Base-by-base conservation (phyloP, 2,113 vertebrate genomes). In the Lepidothrix coronata region DNA sequence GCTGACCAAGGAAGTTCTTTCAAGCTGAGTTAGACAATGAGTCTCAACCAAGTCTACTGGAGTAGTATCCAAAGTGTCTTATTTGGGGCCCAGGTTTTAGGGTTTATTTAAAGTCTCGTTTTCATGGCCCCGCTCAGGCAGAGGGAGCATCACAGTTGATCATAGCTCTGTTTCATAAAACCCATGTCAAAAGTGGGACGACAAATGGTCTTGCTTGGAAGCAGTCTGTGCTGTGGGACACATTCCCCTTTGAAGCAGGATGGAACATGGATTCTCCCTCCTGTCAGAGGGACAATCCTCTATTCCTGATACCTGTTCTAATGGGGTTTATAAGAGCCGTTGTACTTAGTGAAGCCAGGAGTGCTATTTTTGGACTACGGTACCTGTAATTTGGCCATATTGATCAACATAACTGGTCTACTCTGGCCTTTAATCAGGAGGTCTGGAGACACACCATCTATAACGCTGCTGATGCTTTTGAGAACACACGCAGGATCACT, bases 271-370 rank as follows among this genome's bases (percentile, higher is more conserved):
- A 52, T 28, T 52, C 25, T 52, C 14, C 8, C 51, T 52, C 51
- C 51, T 52, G 25, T 33, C 28, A 88, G n/a, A 62, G 27, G 44
- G 39, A 95, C 35, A 88, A 59, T 63, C 27, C 20, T 33, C 30
- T 8, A 2, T 44, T 71, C 52, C 55, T 71, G 51, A 8, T 77
- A 44, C 62, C 39, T 91, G 59, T 35, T 85, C 66, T 83, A 63
- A 33, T 0, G 0, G 24, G 5, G 8, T 28, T 88, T 89, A 14
- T 61, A 67, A 72, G 74, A 89, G 43, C n/a, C 0, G 0, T 70
- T 88, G 35, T 27, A 39, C 37, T 46, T 73, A 77, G 83, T 54
- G 70, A 86, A 35, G 35, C 25, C 2, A 2, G 4, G 8, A 67
- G 17, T 72, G 67, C 81, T 96, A 58, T 96, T 97, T 95, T 97